Evolutionary conservation across 2,888 invertebrate species (phyloP), one percentile per base, ranked within the genome.

Genomic region (Catocala sponsa): DNA sequence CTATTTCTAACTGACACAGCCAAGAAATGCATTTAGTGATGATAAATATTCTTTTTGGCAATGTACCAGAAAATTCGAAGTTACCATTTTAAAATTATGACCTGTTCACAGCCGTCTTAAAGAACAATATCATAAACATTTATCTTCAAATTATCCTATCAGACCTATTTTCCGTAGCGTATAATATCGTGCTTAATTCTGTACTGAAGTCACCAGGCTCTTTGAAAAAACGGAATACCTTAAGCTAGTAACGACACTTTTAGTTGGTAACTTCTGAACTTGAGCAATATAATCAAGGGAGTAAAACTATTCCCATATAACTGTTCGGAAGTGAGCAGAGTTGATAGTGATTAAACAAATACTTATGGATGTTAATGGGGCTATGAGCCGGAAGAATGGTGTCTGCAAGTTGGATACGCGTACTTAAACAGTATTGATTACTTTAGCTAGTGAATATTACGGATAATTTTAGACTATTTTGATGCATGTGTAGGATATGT

Each of bases 291-390:
- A 53, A 61, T 52, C 55, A 61, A 48, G 25, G 38, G 15, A 51
- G 58, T 58, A 56, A 58, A 64, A 63, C 63, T 60, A 63, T 68
- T 63, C 25, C 35, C 47, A 42, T 43, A 50, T 33, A 25, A 32
- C 50, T 44, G 61, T 53, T n/a, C 15, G 41, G 32, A 5, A 41
- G 47, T 44, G 44, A 15, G 43, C 50, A 43, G 15, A 58, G 48
- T 32, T 48, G 25, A 38, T 25, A 53, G 56, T 59, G 49, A 58
- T 72, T 55, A 55, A 57, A 55, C 43, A 49, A 65, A 57, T 38
- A 6, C 43, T 13, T 43, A 55, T 55, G 10, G 42, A 33, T 43
- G 51, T 51, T 15, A n/a, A 13, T 7, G 13, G 38, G 12, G 15
- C 43, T n/a, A 54, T 51, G 43, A 44, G 4, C 25, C 38, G 46